phyloP scores from a whole-genome alignment of 2,888 invertebrate genomes.

The Conistra vaccinii region DNA sequence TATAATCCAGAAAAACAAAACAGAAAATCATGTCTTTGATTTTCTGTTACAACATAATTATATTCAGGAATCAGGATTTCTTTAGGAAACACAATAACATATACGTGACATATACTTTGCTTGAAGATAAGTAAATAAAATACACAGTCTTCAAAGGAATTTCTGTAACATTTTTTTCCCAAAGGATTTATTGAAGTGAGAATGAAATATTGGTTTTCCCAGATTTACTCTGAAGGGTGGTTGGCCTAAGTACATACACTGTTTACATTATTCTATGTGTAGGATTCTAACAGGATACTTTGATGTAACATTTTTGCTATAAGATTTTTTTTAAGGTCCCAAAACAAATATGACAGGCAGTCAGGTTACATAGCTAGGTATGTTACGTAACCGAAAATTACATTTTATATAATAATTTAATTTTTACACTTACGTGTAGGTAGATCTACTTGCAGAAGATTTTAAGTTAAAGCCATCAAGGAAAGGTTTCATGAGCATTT shows the following conservation, averaged over 20 bases:
- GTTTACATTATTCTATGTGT: constrained; percentile 12
- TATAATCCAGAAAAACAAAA: neutral
- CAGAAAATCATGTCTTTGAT: too few relatives aligned
- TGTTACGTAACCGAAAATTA: neutral
- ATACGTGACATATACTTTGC: constrained; percentile 11
- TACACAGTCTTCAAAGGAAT: constrained; percentile 35
- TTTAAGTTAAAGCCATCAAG: neutral
- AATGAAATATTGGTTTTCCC: constrained; percentile 52
- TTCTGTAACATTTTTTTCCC: constrained; percentile 23
- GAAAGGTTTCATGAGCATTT: neutral
- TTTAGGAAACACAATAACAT: neutral
- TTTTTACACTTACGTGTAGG: neutral
- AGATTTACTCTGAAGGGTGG: constrained; percentile 34
- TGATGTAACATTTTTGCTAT: neutral
- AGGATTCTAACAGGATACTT: neutral
- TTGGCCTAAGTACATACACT: constrained; percentile 10
- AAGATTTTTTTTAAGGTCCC: neutral
- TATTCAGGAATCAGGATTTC: constrained; percentile 3
- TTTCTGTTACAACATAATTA: neutral
- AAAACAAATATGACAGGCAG: neutral
- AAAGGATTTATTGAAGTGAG: constrained; percentile 47
- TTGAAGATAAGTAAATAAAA: constrained; percentile 44
- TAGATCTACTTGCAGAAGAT: neutral
- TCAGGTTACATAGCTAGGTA: neutral
- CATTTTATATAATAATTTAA: neutral